Percentiles rank a stretch among this genome's conserved stretches.
Evolutionary conservation across 2,797 vertebrate genomes (phyloP).

Genomic region (Lepilemur ruficaudatus): DNA sequence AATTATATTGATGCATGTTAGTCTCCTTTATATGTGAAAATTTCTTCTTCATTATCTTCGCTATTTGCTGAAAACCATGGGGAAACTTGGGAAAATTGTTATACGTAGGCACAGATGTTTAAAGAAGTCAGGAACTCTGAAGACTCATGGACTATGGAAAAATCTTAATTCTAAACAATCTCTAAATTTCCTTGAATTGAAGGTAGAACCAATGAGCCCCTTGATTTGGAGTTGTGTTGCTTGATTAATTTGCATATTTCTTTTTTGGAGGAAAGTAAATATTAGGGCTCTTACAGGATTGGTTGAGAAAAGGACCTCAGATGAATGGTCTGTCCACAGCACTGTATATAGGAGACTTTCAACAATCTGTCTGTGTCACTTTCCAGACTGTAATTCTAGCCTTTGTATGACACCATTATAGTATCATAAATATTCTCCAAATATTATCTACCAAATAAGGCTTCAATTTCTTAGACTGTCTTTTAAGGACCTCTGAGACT

Average conservation of each 20-base stretch:
- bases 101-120: not conserved
- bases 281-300: not conserved
- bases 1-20: conserved; percentile 76
- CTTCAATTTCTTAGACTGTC: not conserved
- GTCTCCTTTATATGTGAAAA: conserved; percentile 44
- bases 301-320: not conserved
- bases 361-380: not conserved
- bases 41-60: conserved; percentile 74
- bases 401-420: not conserved
- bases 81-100: conserved; percentile 53
- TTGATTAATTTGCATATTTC: not conserved
- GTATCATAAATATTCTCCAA: not conserved
- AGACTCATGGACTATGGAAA: not conserved
- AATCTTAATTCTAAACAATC: conserved; percentile 14
- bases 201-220: not conserved
- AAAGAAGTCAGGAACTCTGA: conserved; percentile 39
- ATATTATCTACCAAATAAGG: not conserved
- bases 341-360: not conserved
- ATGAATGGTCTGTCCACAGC: not conserved
- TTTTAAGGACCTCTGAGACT: not conserved
- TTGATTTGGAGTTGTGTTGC: not conserved
- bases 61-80: conserved; percentile 29
- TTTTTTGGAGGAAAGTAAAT: not conserved
- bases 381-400: not conserved
- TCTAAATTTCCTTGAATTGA: not conserved